Evolutionary conservation across 2,888 invertebrate species (phyloP), one percentile per base, ranked within the genome.

Genomic region (Pyrgus malvae): DNA sequence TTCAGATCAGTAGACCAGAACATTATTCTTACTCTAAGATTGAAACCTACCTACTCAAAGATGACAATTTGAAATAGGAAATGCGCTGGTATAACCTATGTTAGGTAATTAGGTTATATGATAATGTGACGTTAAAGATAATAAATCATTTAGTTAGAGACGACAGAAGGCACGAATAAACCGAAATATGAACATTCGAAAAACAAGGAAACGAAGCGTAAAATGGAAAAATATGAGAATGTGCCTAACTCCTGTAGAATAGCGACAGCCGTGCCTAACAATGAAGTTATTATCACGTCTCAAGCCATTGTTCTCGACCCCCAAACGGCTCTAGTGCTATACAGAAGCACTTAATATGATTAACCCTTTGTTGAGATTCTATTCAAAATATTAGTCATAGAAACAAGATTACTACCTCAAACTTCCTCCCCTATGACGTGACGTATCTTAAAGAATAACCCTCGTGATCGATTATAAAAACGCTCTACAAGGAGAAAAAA

Each of bases 291-390:
- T 40, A 19, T 40, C 46, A 51, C 27, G 48, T 6, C 16, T 12
- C 23, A 19, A 14, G 8, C 16, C 11, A 42, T 48, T 46, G 45
- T 46, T 40, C 54, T 33, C 27, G 19, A 6, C 12, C n/a, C 40
- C 40, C 42, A 27, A 14, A 19, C n/a, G 16, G 8, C 53, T 23
- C n/a, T 16, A 23, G 25, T 37, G 38, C 53, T 29, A 45, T 53
- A 27, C 38, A 16, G 29, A 25, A 21, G 45, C 38, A 45, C 53
- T 38, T 53, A 38, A 53, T 53, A 38, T 40, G 40, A 40, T 38
- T 40, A 45, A 44, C 29, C 44, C 53, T 37, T 53, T 49, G 48
- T 19, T 2, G 14, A 29, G 38, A n/a, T 12, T 19, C 37, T 25
- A 14, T 29, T 11, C 29, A 53, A 21, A 40, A 25, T 25, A 23